Evolutionary conservation across 2,113 vertebrate species (phyloP).

Genomic region (Chinchilla lanigera): DNA sequence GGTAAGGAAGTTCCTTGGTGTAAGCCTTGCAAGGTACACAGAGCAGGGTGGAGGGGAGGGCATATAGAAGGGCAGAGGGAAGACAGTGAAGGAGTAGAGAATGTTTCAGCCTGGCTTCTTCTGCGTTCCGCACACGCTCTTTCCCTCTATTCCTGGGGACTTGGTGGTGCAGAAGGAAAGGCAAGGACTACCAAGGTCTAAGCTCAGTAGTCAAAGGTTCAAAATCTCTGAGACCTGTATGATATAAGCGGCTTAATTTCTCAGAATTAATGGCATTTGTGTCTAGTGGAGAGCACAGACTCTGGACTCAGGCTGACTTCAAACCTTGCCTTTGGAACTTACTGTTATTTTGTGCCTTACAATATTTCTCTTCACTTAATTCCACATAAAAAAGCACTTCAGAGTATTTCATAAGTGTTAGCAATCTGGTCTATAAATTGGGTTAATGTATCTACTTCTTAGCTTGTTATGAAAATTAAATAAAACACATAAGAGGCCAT

Average conservation of each 20-base stretch:
- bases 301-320: not conserved
- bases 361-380: not conserved
- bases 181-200: not conserved
- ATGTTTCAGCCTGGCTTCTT: not conserved
- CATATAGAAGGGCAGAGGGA: not conserved
- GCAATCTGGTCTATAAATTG: not conserved
- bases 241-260: not conserved
- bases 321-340: not conserved
- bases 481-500: not conserved
- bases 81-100: not conserved
- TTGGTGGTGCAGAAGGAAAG: not conserved
- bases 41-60: not conserved
- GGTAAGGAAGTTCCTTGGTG: not conserved
- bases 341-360: not conserved
- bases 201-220: not conserved
- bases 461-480: not conserved
- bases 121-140: not conserved
- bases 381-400: conserved; percentile 1
- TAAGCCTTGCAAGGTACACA: not conserved
- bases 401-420: not conserved
- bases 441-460: not conserved
- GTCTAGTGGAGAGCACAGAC: not conserved
- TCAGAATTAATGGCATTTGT: not conserved
- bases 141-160: not conserved
- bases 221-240: not conserved